These are phyloP conservation scores for Phocoena phocoena DNA, from an alignment of 2,113 vertebrate genomes.

Conservation along the genomic window DNA sequence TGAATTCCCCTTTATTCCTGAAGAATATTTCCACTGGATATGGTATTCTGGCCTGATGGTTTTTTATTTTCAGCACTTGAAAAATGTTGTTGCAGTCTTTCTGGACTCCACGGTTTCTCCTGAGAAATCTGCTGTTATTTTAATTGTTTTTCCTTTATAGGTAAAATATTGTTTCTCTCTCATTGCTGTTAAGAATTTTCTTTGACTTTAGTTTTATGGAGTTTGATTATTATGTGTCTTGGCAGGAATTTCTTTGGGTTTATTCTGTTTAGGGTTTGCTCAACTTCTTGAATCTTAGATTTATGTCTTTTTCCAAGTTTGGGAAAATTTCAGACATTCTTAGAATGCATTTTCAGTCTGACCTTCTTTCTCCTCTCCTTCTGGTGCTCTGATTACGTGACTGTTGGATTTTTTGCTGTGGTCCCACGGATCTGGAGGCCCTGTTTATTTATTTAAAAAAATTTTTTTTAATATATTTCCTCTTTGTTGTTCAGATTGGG, in stretches of 20 bases:
- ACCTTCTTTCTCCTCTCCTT: background rate
- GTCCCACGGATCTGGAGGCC: background rate
- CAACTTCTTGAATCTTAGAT: background rate
- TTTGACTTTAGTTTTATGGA: background rate
- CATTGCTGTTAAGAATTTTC: background rate
- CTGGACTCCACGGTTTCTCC: background rate
- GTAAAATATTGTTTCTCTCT: background rate
- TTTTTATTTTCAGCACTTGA: background rate
- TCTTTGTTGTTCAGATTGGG: background rate
- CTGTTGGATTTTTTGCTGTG: background rate
- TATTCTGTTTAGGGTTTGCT: background rate
- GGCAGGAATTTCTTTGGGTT: background rate
- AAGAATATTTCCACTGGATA: background rate
- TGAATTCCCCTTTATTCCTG: background rate
- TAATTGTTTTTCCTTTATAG: background rate
- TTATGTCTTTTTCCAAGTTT: background rate
- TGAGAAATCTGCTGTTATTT: background rate
- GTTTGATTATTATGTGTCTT: background rate
- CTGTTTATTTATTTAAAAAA: background rate
- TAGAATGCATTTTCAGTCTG: slow-evolving; percentile 4
- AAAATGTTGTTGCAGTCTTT: background rate
- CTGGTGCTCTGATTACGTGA: background rate
- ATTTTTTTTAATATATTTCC: background rate
- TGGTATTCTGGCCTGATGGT: background rate
- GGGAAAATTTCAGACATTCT: background rate